Evolutionary conservation across 2,888 invertebrate species (phyloP).

Genomic region (Parelbella ahira): DNA sequence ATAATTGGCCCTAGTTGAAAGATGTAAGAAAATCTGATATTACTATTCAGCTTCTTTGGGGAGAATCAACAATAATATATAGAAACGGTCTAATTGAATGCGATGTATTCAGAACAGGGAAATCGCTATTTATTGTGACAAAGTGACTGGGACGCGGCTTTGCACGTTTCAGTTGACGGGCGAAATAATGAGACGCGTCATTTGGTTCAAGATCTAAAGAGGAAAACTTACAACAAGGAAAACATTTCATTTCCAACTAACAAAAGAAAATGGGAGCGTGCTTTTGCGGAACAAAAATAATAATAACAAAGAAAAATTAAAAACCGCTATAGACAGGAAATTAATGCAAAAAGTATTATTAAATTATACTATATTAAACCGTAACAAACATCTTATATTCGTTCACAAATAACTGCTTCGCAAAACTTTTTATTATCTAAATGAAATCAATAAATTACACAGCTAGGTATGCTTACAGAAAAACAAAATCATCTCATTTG

Average conservation of each 20-base stretch:
- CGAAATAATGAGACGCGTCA: constrained; percentile 24
- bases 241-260: constrained; percentile 11
- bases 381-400: too few relatives aligned
- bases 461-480: constrained; percentile 28
- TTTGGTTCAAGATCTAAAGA: constrained; percentile 16
- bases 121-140: constrained; percentile 13
- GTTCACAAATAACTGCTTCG: too few relatives aligned
- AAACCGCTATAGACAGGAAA: too few relatives aligned
- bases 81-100: constrained; percentile 7
- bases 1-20: too few relatives aligned
- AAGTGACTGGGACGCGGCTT: constrained; percentile 17
- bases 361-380: too few relatives aligned
- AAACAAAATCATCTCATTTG: constrained; percentile 47
- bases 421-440: constrained; percentile 10
- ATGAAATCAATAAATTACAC: constrained; percentile 21
- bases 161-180: constrained; percentile 12
- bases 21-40: neutral
- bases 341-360: too few relatives aligned
- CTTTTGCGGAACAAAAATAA: too few relatives aligned
- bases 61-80: constrained; percentile 11
- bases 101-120: constrained; percentile 14
- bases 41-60: neutral
- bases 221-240: constrained; percentile 17
- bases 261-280: neutral
- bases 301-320: too few relatives aligned